Evolutionary conservation across 2,888 invertebrate species (phyloP).

Genomic region (Amphimallon solstitiale): DNA sequence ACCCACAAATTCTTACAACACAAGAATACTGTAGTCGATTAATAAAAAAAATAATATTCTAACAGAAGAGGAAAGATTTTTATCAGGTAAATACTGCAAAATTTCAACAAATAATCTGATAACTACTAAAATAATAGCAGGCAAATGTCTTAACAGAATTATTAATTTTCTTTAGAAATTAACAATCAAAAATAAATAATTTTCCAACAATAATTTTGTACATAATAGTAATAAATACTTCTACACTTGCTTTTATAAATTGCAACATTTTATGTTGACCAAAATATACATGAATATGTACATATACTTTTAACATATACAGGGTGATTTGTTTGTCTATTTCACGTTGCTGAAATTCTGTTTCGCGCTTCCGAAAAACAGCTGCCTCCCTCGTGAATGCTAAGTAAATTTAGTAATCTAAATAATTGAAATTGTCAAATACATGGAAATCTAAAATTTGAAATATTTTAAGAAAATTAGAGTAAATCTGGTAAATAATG

Average conservation of each 20-base stretch:
- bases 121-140: background rate
- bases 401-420: too few relatives aligned
- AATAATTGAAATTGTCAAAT: too few relatives aligned
- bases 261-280: conserved; percentile 25
- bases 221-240: conserved; percentile 20
- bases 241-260: conserved; percentile 6
- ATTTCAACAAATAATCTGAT: conserved; percentile 27
- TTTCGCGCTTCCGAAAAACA: too few relatives aligned
- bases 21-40: conserved; percentile 41
- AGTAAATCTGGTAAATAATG: too few relatives aligned
- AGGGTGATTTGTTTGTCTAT: background rate
- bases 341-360: background rate
- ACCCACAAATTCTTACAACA: conserved; percentile 32
- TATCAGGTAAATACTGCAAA: conserved; percentile 1
- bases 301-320: conserved; percentile 14
- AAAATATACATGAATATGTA: conserved; percentile 12
- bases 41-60: conserved; percentile 25
- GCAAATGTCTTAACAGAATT: background rate
- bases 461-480: too few relatives aligned
- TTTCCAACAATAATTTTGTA: conserved; percentile 28
- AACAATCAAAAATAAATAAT: conserved; percentile 29
- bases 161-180: background rate
- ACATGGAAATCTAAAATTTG: too few relatives aligned
- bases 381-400: too few relatives aligned
- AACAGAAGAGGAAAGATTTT: background rate